Base-by-base conservation (phyloP, 1,140 invertebrate genomes). In the Lordiphosa collinella region DNA sequence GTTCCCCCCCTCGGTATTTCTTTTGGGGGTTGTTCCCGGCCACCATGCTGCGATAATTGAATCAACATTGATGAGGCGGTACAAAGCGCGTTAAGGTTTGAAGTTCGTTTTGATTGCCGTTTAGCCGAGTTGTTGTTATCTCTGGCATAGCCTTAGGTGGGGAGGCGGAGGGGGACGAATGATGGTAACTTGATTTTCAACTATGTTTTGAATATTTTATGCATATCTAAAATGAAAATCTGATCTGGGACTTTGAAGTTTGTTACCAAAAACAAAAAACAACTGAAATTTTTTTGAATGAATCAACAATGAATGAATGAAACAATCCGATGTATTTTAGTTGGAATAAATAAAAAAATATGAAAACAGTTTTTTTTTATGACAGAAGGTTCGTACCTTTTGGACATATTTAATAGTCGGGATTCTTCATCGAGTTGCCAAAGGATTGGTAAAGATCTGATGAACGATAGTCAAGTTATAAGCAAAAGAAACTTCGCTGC, bases 1-100 rank as follows among this genome's bases (percentile, higher is more conserved):
- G 25, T 8, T 29, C 7, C 18, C 18, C 7, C 18, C 40, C 35
- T 40, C 52, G 37, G 58, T 37, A 35, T 31, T 11, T 12, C n/a
- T 36, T 3, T n/a, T 10, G 31, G 55, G 34, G 35, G 57, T 13
- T 56, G 22, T 46, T 47, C 0, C 29, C 29, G 31, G 66, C 76
- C 68, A 82, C 71, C 76, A 82, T 84, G 76, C 76, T 82, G 76
- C 46, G 76, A 82, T 84, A 82, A 82, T 82, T 82, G 70, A 82
- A 82, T 82, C 52, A 82, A 72, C 76, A 72, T 68, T 67, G 78
- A 55, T 71, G 66, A 57, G 75, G 25, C 25, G 54, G 38, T 44
- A 6, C 34, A 47, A 61, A 41, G 64, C 53, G 53, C 53, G 31
- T 63, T 57, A 75, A 71, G 67, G 66, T 72, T 78, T 68, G 73